Base-by-base conservation (phyloP, 2,888 invertebrate genomes). In the Phragmatobia fuliginosa region DNA sequence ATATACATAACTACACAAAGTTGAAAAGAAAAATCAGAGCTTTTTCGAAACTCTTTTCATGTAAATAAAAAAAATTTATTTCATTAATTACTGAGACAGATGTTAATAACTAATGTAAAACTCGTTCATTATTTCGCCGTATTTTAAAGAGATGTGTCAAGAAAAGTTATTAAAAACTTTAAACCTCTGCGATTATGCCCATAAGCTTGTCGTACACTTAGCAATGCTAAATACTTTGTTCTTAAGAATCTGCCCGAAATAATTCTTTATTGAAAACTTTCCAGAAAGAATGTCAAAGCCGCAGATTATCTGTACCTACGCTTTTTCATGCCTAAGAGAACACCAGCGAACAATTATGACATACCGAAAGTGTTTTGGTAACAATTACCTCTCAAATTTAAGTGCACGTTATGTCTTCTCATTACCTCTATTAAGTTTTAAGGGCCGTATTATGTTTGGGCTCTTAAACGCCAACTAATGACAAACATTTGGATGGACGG, bases 301-400 rank as follows among this genome's bases (percentile, higher is more conserved):
- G 1, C 18, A 68, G 63, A 68, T 68, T 33, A 63, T 58, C 63
- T 58, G 61, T 11, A 18, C n/a, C n/a, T n/a, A n/a, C 36, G 14
- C 3, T 58, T 68, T 49, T 56, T 63, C 32, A 32, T 25, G 10
- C 14, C 52, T 28, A 45, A 61, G 52, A 21, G 36, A 28, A 36
- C 36, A 33, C 28, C 31, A 45, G 41, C 16, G n/a, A 25, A 11
- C 33, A 41, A 63, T 68, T 63, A 68, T 41, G 62, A 63, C 62
- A 59, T 63, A 21, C 58, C 58, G 16, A 18, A 36, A 56, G 38
- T 56, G 32, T 32, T 25, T 68, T 58, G 18, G 11, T 11, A 67
- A 62, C 49, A 62, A 67, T 67, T 36, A 60, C 33, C 25, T 4
- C 25, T 25, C 49, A 45, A 21, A 25, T 60, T 49, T 33, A 61